Percentiles rank a stretch among this genome's conserved stretches.
phyloP scores from a whole-genome alignment of 2,888 invertebrate genomes.

The Adineta ricciae region DNA sequence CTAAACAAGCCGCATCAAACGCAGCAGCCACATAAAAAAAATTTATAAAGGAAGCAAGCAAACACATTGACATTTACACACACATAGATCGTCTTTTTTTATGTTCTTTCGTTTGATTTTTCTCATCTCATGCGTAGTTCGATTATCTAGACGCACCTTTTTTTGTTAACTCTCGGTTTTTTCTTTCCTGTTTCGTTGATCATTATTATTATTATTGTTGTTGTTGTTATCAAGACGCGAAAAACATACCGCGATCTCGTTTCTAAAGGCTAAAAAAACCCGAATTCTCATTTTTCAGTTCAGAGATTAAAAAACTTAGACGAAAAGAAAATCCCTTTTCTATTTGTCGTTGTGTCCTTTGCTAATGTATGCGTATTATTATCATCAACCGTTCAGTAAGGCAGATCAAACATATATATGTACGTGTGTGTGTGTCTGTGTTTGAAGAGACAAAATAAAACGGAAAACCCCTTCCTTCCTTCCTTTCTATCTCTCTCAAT shows the following conservation, averaged over 20 bases:
- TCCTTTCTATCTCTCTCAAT: neutral
- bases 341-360: neutral
- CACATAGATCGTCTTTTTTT: neutral
- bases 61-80: neutral
- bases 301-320: neutral
- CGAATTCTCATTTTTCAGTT: neutral
- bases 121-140: neutral
- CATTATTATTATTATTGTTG: neutral
- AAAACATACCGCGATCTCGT: neutral
- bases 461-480: neutral
- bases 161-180: neutral
- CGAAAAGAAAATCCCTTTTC: neutral
- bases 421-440: neutral
- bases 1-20: conserved; percentile 2
- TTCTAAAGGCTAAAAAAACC: no score
- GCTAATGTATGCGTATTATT: neutral
- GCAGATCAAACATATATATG: neutral
- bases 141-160: neutral
- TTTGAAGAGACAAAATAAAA: conserved; percentile 1
- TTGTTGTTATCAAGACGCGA: neutral
- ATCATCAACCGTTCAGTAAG: neutral
- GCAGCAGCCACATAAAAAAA: neutral
- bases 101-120: neutral
- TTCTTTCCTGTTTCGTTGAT: neutral
- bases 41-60: neutral